These are phyloP conservation scores for Penaeus monodon DNA, from an alignment of 2,888 invertebrate species.

Conservation along the genomic window DNA sequence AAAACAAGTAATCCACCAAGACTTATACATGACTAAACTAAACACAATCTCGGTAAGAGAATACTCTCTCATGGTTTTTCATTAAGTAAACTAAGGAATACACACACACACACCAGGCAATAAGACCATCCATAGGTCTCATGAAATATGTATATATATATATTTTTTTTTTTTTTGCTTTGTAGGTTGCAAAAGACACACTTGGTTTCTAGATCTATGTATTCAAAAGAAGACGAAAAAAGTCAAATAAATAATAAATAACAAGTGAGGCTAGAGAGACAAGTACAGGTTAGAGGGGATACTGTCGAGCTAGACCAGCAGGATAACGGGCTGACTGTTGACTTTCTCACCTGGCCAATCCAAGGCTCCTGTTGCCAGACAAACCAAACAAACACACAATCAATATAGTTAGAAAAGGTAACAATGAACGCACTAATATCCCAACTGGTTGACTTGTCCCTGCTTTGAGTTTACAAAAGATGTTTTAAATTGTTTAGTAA, in stretches of 20 bases:
- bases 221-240: neutral
- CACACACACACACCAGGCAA: no score
- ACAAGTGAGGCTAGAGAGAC: neutral
- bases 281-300: constrained; percentile 7
- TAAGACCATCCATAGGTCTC: no score
- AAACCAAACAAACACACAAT: constrained; percentile 55
- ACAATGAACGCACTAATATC: constrained; percentile 3
- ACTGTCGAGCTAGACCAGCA: neutral
- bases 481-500: no score
- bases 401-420: constrained; percentile 24
- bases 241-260: no score
- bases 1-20: no score
- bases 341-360: constrained; percentile 57
- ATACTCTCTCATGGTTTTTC: no score
- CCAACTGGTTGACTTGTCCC: neutral
- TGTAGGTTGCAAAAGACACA: neutral
- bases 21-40: no score
- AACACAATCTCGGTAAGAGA: no score
- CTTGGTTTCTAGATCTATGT: constrained; percentile 1
- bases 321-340: constrained; percentile 14
- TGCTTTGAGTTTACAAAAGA: constrained; percentile 2
- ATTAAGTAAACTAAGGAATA: no score
- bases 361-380: constrained; percentile 53
- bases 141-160: no score
- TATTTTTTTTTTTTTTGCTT: no score